phyloP scores from a whole-genome alignment of 2,797 vertebrate species.

The Sebastes aleutianus region DNA sequence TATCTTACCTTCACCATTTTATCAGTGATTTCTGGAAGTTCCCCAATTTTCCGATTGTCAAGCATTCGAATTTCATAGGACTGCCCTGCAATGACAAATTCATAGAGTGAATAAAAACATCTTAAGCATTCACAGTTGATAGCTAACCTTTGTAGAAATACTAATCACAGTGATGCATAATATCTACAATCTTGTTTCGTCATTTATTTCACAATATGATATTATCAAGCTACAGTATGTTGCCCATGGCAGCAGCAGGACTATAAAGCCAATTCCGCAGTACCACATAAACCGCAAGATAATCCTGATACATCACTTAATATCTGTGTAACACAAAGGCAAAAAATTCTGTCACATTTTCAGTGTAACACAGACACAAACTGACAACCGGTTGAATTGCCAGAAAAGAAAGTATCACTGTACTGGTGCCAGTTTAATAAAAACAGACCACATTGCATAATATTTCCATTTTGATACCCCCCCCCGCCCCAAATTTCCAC shows the following conservation, averaged over 20 bases:
- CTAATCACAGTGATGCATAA: not conserved
- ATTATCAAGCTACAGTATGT: not conserved
- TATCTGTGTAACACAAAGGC: not conserved
- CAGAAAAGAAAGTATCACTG: not conserved
- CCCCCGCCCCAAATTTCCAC: too few species aligned
- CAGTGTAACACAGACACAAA: not conserved
- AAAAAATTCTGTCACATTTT: not conserved
- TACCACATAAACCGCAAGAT: not conserved
- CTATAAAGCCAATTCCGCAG: not conserved
- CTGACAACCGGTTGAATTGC: not conserved
- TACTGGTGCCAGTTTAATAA: not conserved
- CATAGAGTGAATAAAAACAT: not conserved
- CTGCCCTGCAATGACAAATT: slow-evolving; percentile 85
- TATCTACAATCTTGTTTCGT: not conserved
- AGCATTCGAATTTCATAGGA: slow-evolving; percentile 99
- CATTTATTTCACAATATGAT: not conserved
- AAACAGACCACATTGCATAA: not conserved
- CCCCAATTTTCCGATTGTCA: slow-evolving; percentile 97
- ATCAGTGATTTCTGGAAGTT: slow-evolving; percentile 94
- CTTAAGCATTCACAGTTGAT: not conserved
- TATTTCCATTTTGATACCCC: not conserved
- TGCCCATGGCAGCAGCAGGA: not conserved
- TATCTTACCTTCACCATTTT: slow-evolving; percentile 95
- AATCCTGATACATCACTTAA: not conserved
- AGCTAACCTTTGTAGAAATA: not conserved